Percentiles rank a stretch among this genome's conserved stretches.
These are phyloP conservation scores for Sialis lutaria DNA, from an alignment of 2,888 invertebrate species.

Conservation along the genomic window DNA sequence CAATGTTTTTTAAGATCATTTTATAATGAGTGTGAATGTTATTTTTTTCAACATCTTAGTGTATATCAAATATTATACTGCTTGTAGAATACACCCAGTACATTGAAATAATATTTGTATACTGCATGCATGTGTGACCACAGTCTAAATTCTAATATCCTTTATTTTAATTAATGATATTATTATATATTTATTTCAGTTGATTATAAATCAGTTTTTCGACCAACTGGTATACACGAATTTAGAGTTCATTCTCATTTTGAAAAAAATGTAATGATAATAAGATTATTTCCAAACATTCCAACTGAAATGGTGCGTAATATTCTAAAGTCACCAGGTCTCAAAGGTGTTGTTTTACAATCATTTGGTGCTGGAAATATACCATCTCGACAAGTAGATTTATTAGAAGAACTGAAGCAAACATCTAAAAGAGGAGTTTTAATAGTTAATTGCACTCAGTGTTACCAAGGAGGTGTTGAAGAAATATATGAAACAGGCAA, in stretches of 20 bases:
- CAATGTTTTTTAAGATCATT: too few relatives aligned
- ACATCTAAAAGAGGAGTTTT: conserved; percentile 66
- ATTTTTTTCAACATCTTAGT: too few relatives aligned
- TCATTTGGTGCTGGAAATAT: conserved; percentile 91
- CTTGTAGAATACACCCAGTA: too few relatives aligned
- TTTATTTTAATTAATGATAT: too few relatives aligned
- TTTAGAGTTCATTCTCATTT: conserved; percentile 57
- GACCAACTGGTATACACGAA: conserved; percentile 39
- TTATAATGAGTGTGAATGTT: too few relatives aligned
- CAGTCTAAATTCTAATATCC: too few relatives aligned
- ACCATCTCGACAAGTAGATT: conserved; percentile 65
- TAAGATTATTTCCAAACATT: conserved; percentile 85
- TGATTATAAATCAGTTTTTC: conserved; percentile 22
- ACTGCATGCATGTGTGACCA: too few relatives aligned
- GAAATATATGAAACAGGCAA: conserved; percentile 73
- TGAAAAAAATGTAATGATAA: conserved; percentile 68
- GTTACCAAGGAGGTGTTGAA: conserved; percentile 60
- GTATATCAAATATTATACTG: too few relatives aligned
- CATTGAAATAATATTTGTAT: too few relatives aligned
- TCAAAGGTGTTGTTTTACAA: conserved; percentile 68
- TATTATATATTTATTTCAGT: not conserved
- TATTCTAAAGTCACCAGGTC: conserved; percentile 48
- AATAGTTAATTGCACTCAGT: conserved; percentile 86
- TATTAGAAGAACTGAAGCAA: conserved; percentile 49
- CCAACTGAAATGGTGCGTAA: conserved; percentile 50